Conservation (phyloP, 2,888 invertebrate species). For the Hypomecis punctinalis region DNA sequence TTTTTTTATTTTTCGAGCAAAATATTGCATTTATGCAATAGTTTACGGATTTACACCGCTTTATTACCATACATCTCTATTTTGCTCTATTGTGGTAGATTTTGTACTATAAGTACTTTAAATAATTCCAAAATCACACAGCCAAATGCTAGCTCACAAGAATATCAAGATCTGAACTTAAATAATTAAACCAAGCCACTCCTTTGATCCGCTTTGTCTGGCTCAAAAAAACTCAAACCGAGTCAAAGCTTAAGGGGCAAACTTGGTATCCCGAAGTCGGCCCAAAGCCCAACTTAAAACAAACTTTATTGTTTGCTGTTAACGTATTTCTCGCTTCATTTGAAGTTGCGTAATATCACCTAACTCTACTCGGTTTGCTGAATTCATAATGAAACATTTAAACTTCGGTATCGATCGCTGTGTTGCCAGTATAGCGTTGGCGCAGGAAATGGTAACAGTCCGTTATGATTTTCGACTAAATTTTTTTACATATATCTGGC, state of each 20-base stretch:
- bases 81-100: no score
- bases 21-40: no score
- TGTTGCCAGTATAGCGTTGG: no score
- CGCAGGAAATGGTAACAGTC: no score
- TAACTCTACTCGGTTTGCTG: constrained; percentile 41
- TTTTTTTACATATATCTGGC: no score
- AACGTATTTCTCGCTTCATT: constrained; percentile 40
- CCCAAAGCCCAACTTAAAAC: constrained; percentile 26
- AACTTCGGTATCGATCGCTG: constrained; percentile 55
- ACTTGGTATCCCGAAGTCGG: constrained; percentile 30
- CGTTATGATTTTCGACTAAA: no score
- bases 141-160: constrained; percentile 3
- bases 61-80: no score
- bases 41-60: no score
- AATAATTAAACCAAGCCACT: constrained; percentile 22
- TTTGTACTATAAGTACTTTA: background rate
- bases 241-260: constrained; percentile 29
- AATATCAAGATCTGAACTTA: constrained; percentile 12
- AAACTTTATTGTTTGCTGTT: constrained; percentile 38
- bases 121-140: background rate
- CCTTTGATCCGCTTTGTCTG: constrained; percentile 25
- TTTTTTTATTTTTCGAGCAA: no score
- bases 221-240: constrained; percentile 27
- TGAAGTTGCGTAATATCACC: constrained; percentile 36
- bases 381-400: constrained; percentile 58